These are phyloP conservation scores for Crossocerus cetratus DNA, from an alignment of 2,888 invertebrate species.

Conservation along the genomic window DNA sequence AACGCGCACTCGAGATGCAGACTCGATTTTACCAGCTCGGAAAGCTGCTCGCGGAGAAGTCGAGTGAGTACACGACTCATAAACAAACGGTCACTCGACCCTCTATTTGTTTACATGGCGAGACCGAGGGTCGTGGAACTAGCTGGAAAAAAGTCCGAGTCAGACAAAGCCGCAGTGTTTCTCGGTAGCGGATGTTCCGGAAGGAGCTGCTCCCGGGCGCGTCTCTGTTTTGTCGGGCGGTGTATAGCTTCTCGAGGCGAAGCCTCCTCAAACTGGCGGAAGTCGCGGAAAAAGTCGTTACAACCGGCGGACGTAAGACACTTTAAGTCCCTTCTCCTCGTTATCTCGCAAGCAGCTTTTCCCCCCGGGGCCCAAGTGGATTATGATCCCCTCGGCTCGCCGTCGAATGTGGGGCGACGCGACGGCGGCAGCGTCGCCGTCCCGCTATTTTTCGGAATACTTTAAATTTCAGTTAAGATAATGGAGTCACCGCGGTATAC, in stretches of 20 bases:
- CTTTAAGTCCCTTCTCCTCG: slow-evolving; percentile 19
- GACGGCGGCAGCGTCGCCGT: background rate
- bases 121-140: no score
- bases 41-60: background rate
- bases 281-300: slow-evolving; percentile 24
- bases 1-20: background rate
- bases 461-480: slow-evolving; percentile 13
- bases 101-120: no score
- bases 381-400: background rate
- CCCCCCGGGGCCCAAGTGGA: background rate
- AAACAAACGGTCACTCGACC: no score
- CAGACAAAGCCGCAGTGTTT: no score
- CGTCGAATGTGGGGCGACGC: background rate
- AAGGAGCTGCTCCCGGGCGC: no score
- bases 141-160: no score
- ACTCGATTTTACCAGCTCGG: background rate
- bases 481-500: background rate
- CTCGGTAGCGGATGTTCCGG: no score
- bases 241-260: no score
- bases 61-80: no score
- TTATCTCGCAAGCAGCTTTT: slow-evolving; percentile 1
- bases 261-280: background rate
- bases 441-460: background rate
- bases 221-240: no score
- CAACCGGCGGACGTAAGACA: slow-evolving; percentile 25